Evolutionary conservation across 2,113 vertebrate genomes (phyloP).

Genomic region (Aramus guarauna): DNA sequence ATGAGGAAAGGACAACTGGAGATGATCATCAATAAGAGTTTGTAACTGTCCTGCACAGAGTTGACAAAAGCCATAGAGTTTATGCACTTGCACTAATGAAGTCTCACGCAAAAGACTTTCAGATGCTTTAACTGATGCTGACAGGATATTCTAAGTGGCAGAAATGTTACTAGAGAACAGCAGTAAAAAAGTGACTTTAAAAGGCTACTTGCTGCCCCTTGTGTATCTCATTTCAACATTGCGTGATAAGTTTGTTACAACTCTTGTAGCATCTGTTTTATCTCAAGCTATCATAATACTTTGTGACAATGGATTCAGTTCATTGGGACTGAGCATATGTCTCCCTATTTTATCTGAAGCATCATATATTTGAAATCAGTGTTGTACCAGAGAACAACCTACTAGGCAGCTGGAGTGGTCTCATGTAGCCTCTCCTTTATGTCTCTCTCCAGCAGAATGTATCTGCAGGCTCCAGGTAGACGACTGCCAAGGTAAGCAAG

Average conservation of each 20-base stretch:
- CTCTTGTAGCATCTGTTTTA: background rate
- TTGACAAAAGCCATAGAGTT: background rate
- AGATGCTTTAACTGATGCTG: background rate
- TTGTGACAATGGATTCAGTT: slow-evolving; percentile 1
- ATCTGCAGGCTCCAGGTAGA: background rate
- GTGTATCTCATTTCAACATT: background rate
- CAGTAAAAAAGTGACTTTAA: background rate
- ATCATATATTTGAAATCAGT: background rate
- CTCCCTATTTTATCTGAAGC: background rate
- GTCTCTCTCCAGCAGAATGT: background rate
- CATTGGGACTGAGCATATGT: background rate
- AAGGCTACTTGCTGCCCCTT: background rate
- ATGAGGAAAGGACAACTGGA: background rate
- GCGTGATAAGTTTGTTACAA: background rate
- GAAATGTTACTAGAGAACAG: background rate
- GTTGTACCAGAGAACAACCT: background rate
- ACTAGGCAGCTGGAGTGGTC: background rate
- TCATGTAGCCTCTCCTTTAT: background rate
- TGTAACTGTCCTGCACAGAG: background rate
- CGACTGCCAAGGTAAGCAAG: background rate
- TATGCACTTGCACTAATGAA: background rate
- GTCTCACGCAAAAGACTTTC: background rate
- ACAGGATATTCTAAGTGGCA: background rate
- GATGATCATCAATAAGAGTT: background rate
- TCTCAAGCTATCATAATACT: background rate